These are phyloP conservation scores for Dendrocincla tyrannina DNA, from an alignment of 2,797 vertebrate species.

Conservation along the genomic window DNA sequence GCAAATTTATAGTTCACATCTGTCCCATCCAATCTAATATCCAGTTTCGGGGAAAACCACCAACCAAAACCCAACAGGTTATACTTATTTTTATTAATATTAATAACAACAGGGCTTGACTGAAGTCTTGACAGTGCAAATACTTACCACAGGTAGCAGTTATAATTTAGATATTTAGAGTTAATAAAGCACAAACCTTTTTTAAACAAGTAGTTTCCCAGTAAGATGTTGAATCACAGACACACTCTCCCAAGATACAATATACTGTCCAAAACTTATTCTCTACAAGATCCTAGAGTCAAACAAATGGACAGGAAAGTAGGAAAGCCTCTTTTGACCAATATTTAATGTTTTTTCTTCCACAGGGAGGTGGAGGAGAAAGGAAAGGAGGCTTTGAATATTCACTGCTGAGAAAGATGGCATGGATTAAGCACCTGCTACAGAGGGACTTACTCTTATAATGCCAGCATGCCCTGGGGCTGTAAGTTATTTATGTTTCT, in stretches of 20 bases:
- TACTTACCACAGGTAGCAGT: neutral
- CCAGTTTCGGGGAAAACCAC: neutral
- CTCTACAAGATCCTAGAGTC: neutral
- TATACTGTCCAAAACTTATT: neutral
- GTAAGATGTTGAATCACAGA: neutral
- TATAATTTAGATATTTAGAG: neutral
- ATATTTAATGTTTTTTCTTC: neutral
- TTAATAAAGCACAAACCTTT: neutral
- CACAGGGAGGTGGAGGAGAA: neutral
- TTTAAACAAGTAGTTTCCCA: neutral
- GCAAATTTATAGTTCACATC: neutral
- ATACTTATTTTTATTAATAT: neutral
- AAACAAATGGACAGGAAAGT: neutral
- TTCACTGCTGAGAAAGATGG: neutral
- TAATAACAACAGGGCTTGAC: neutral
- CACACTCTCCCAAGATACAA: too few species aligned
- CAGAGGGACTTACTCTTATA: neutral
- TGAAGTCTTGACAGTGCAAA: neutral
- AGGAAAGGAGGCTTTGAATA: neutral
- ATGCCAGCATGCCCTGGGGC: neutral
- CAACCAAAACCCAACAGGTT: neutral
- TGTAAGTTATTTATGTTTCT: neutral
- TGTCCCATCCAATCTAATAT: neutral
- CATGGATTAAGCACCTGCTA: neutral
- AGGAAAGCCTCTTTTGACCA: neutral